Evolutionary conservation across 2,113 vertebrate species (phyloP).

Genomic region (Ornithorhynchus anatinus): DNA sequence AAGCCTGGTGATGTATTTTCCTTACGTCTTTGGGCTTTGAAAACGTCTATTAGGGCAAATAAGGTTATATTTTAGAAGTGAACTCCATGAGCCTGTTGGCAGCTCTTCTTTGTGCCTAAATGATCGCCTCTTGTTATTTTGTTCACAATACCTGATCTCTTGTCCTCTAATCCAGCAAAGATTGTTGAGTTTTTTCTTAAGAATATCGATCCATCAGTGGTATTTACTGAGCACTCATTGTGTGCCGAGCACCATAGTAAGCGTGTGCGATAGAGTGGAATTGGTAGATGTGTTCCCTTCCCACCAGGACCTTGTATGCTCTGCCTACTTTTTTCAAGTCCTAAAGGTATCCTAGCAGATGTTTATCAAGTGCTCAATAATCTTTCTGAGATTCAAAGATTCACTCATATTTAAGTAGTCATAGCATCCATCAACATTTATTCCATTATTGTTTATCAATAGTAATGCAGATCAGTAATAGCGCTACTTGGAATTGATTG

Average conservation of each 20-base stretch:
- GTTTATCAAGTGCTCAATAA: slow-evolving; percentile 35
- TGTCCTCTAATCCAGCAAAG: slow-evolving; percentile 63
- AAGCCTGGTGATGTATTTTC: slow-evolving; percentile 9
- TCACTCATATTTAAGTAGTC: slow-evolving; percentile 37
- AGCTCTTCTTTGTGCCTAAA: slow-evolving; percentile 46
- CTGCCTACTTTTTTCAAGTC: slow-evolving; percentile 29
- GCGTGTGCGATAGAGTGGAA: no score
- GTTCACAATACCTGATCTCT: slow-evolving; percentile 60
- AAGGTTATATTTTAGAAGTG: background rate
- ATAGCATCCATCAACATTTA: slow-evolving; percentile 34
- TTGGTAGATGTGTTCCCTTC: no score
- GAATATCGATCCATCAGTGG: no score
- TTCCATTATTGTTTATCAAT: slow-evolving; percentile 59
- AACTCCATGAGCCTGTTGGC: slow-evolving; percentile 40
- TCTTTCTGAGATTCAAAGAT: slow-evolving; percentile 33
- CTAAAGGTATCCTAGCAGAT: slow-evolving; percentile 36
- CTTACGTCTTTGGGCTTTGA: slow-evolving; percentile 30
- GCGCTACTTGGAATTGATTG: no score
- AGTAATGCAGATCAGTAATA: no score
- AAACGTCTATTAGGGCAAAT: slow-evolving; percentile 36
- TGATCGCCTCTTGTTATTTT: slow-evolving; percentile 65
- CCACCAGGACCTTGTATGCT: no score
- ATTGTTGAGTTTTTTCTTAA: slow-evolving; percentile 45
- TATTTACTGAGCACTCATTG: no score
- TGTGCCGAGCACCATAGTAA: no score